These are phyloP conservation scores for Bombus breviceps DNA, from an alignment of 1,140 invertebrate species.

Conservation along the genomic window DNA sequence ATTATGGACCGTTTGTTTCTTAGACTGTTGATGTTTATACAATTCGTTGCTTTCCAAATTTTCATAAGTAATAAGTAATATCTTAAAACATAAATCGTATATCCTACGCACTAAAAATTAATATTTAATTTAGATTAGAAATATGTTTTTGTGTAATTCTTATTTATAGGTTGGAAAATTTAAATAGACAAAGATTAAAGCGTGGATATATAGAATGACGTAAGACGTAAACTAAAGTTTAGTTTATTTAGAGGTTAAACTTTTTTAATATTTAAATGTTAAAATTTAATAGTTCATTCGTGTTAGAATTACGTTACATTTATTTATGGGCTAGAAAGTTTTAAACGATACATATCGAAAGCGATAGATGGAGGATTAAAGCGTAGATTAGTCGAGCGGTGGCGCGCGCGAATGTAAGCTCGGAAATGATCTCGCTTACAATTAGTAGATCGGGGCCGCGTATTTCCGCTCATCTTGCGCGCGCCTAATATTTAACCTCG, in stretches of 20 bases:
- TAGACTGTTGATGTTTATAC: neutral
- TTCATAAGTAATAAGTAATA: neutral
- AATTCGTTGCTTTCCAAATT: neutral
- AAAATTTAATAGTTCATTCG: too few species aligned
- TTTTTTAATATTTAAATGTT: too few species aligned
- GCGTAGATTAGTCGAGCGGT: neutral
- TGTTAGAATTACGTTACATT: neutral
- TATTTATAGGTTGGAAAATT: too few species aligned
- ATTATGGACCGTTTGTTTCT: too few species aligned
- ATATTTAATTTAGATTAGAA: too few species aligned
- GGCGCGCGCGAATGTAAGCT: neutral
- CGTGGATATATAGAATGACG: too few species aligned
- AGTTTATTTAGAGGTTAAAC: too few species aligned
- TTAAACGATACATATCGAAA: neutral
- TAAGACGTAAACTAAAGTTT: too few species aligned
- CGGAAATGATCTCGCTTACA: constrained; percentile 30
- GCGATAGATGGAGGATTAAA: neutral
- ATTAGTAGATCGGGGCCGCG: constrained; percentile 38
- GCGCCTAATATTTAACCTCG: constrained; percentile 40
- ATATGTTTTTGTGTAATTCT: too few species aligned
- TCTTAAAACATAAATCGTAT: too few species aligned
- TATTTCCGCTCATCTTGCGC: constrained; percentile 30
- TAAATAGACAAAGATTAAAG: too few species aligned
- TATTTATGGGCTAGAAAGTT: neutral
- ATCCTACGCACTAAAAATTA: too few species aligned